phyloP scores from a whole-genome alignment of 2,113 vertebrate species.

The Aramus guarauna region DNA sequence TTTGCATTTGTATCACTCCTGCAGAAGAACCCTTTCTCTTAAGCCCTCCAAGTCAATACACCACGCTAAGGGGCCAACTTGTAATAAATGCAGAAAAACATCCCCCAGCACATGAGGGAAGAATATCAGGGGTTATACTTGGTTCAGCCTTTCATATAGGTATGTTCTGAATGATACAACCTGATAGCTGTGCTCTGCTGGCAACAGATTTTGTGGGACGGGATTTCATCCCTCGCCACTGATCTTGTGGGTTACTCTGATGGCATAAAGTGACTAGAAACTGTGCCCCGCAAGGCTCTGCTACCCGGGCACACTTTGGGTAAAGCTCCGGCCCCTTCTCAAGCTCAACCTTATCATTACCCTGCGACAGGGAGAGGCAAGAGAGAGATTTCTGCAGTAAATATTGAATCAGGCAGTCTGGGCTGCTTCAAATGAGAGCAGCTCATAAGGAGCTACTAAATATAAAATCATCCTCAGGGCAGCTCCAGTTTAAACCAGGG shows the following conservation, averaged over 20 bases:
- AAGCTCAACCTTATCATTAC: background rate
- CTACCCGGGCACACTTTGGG: background rate
- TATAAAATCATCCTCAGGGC: slow-evolving; percentile 46
- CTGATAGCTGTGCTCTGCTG: background rate
- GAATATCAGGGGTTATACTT: background rate
- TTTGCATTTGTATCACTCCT: background rate
- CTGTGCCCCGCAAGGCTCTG: background rate
- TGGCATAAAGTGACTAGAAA: background rate
- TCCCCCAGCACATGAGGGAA: accelerated
- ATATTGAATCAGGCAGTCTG: slow-evolving; percentile 1
- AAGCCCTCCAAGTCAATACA: background rate
- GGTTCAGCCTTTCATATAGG: background rate
- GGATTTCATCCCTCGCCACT: background rate
- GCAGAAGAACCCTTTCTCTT: background rate
- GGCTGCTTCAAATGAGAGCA: slow-evolving; percentile 27
- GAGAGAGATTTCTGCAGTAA: background rate
- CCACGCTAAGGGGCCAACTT: background rate
- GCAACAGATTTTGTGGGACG: background rate
- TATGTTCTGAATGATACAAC: background rate
- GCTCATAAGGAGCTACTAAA: slow-evolving; percentile 47
- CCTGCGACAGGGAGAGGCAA: background rate
- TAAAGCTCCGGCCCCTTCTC: background rate
- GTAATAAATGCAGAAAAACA: background rate
- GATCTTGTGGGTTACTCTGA: background rate
- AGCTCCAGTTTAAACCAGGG: slow-evolving; percentile 45